Percentiles rank a stretch among this genome's conserved stretches.
These are phyloP conservation scores for Podarcis cretensis DNA, from an alignment of 2,113 vertebrate genomes.

Conservation along the genomic window DNA sequence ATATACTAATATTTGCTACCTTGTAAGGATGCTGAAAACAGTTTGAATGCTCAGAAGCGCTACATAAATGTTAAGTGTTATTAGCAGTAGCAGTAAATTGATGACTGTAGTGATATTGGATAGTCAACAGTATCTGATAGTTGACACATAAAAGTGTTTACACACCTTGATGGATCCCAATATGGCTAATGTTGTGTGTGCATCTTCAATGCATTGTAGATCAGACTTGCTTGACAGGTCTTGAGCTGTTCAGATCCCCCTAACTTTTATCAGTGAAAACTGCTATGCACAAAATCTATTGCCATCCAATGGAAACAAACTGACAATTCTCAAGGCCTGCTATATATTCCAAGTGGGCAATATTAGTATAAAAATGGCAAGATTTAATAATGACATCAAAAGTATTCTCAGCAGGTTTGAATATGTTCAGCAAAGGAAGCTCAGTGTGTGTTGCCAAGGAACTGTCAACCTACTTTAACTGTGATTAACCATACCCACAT, in stretches of 20 bases:
- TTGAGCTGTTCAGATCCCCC: not conserved
- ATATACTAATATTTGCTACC: not conserved
- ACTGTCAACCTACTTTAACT: slow-evolving; percentile 19
- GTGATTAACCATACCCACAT: slow-evolving; percentile 14
- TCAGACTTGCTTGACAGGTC: too few species aligned
- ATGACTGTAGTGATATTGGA: not conserved
- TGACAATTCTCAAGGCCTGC: not conserved
- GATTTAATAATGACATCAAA: slow-evolving; percentile 1
- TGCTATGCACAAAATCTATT: not conserved
- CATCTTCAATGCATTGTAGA: too few species aligned
- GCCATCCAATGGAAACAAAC: not conserved
- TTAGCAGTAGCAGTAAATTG: not conserved
- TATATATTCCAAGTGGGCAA: not conserved
- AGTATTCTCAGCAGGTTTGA: slow-evolving; percentile 2
- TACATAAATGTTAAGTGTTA: not conserved
- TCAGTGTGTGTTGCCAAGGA: slow-evolving; percentile 4
- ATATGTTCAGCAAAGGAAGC: not conserved
- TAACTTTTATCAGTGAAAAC: not conserved
- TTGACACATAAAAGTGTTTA: not conserved
- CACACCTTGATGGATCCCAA: not conserved
- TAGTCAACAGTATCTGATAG: not conserved
- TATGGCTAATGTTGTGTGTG: not conserved
- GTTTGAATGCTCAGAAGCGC: not conserved
- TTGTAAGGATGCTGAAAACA: not conserved
- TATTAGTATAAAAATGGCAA: not conserved